A percentile compares a stretch with the other conserved stretches of the same genome.
Conservation (phyloP, 2,888 invertebrate genomes). For the Shargacucullia verbasci region DNA sequence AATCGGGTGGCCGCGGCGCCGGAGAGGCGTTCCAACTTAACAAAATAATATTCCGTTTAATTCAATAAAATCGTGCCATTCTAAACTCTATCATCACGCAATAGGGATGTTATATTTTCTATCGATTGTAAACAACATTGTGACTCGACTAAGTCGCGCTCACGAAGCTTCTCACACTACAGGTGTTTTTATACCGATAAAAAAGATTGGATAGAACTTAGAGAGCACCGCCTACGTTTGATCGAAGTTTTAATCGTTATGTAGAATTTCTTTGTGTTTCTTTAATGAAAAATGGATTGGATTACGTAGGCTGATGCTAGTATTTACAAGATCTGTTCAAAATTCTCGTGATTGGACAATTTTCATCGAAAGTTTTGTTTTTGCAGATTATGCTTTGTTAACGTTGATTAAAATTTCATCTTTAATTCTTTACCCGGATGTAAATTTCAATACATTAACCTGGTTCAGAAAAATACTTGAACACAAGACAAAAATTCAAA, state of each 20-base stretch:
- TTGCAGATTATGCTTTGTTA: slow-evolving; percentile 38
- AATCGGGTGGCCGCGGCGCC: slow-evolving; percentile 83
- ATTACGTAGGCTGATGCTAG: slow-evolving; percentile 29
- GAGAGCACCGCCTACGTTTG: slow-evolving; percentile 74
- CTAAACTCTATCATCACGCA: slow-evolving; percentile 53
- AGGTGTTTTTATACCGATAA: slow-evolving; percentile 78
- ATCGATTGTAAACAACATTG: slow-evolving; percentile 46
- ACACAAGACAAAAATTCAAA: slow-evolving; percentile 48
- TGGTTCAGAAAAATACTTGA: slow-evolving; percentile 23
- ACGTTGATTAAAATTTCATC: slow-evolving; percentile 14
- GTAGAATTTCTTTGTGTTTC: slow-evolving; percentile 52
- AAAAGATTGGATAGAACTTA: slow-evolving; percentile 68
- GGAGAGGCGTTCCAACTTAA: slow-evolving; percentile 78
- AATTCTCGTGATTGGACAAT: slow-evolving; percentile 35
- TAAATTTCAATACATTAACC: slow-evolving; percentile 23
- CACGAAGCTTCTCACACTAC: slow-evolving; percentile 80
- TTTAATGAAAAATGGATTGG: slow-evolving; percentile 40
- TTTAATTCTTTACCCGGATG: slow-evolving; percentile 40
- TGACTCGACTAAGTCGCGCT: slow-evolving; percentile 60
- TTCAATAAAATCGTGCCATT: slow-evolving; percentile 28
- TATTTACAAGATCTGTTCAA: slow-evolving; percentile 26
- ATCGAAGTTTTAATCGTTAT: slow-evolving; percentile 73
- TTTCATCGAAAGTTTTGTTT: slow-evolving; percentile 29
- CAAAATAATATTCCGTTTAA: slow-evolving; percentile 53
- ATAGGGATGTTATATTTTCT: slow-evolving; percentile 25